Evolutionary conservation across 2,797 vertebrate genomes (phyloP).

Genomic region (Cossypha caffra): DNA sequence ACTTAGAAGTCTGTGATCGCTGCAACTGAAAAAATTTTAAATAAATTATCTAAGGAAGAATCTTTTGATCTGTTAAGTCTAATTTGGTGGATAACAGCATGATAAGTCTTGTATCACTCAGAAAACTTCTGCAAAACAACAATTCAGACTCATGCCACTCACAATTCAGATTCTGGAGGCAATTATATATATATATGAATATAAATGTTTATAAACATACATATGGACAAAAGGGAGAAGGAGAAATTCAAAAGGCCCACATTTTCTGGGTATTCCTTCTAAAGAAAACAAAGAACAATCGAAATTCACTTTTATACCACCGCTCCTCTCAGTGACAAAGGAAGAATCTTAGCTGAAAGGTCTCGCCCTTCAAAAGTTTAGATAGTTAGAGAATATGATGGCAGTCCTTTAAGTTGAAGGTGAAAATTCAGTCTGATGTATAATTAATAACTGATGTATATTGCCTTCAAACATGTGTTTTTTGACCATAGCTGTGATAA

Average conservation of each 20-base stretch:
- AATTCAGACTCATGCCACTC: not conserved
- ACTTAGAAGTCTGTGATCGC: not conserved
- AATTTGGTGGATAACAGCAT: not conserved
- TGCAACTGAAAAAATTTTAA: not conserved
- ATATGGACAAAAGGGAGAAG: not conserved
- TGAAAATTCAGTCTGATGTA: not conserved
- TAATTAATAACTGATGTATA: not conserved
- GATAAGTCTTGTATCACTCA: not conserved
- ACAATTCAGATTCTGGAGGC: not conserved
- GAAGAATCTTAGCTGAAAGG: not conserved
- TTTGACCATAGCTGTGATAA: not conserved
- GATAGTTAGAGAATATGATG: not conserved
- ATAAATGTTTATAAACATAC: not conserved
- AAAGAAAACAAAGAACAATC: not conserved
- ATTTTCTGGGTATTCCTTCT: not conserved
- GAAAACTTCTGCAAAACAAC: not conserved
- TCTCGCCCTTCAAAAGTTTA: not conserved
- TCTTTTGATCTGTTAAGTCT: not conserved
- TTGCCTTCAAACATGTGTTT: not conserved
- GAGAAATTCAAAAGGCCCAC: rapidly evolving
- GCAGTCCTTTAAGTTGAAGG: not conserved
- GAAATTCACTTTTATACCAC: not conserved
- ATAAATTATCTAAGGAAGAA: not conserved
- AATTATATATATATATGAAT: not conserved
- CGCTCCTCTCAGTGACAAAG: not conserved